phyloP scores from a whole-genome alignment of 2,888 invertebrate species.

The Cheilosia variabilis region DNA sequence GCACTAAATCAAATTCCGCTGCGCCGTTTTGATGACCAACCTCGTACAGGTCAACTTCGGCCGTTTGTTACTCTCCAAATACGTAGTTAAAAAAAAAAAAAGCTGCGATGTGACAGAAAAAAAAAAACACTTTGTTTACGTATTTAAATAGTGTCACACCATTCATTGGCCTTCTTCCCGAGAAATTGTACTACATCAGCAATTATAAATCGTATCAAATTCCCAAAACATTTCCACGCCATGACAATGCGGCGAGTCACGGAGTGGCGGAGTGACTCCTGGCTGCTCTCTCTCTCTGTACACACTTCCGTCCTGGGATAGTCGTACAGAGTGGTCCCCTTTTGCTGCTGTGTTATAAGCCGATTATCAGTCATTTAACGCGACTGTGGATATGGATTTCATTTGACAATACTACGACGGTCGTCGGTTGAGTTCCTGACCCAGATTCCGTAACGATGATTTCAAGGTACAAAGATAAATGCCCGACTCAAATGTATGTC shows the following conservation, averaged over 20 bases:
- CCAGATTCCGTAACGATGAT: slow-evolving; percentile 69
- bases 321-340: slow-evolving; percentile 1
- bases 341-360: slow-evolving; percentile 30
- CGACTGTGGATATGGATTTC: slow-evolving; percentile 61
- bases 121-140: background rate
- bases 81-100: too few relatives aligned
- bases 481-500: slow-evolving; percentile 34
- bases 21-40: too few relatives aligned
- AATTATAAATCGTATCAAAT: slow-evolving; percentile 59
- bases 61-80: too few relatives aligned
- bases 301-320: slow-evolving; percentile 35
- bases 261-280: slow-evolving; percentile 25
- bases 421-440: slow-evolving; percentile 62
- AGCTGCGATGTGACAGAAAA: background rate
- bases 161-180: slow-evolving; percentile 26
- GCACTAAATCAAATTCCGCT: too few relatives aligned
- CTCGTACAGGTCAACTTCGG: too few relatives aligned
- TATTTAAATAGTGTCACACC: background rate
- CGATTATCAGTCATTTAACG: slow-evolving; percentile 63
- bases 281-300: background rate
- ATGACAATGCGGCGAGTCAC: slow-evolving; percentile 27
- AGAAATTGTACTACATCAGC: slow-evolving; percentile 63
- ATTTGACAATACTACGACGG: slow-evolving; percentile 40
- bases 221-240: slow-evolving; percentile 25
- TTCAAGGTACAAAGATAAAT: slow-evolving; percentile 67